Evolutionary conservation across 2,888 invertebrate genomes (phyloP), one percentile per base, ranked within the genome.

Genomic region (Chironomus tentans): DNA sequence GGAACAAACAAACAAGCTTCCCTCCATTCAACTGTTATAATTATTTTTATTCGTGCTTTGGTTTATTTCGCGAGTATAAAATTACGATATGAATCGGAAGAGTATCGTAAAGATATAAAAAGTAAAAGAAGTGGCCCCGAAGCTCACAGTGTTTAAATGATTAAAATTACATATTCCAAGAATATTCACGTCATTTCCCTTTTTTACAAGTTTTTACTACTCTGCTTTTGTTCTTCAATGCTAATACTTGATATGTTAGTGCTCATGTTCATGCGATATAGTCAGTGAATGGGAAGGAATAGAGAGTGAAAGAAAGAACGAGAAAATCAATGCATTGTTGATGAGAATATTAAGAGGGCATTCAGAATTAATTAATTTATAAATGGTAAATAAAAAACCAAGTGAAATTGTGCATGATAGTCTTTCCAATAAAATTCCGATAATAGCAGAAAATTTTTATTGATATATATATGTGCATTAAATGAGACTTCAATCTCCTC

Each of bases 101-200:
- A 71, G n/a, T 22, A 71, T 71, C 24, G 71, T 71, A 71, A 71
- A 71, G 48, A 22, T 71, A 71, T 71, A 56, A 48, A 71, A 50
- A 15, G 70, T 1, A 50, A 46, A 22, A 38, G 68, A 24, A 70
- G 70, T 70, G 70, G 56, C 71, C 71, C 24, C 24, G 50, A 71
- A 71, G 70, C 47, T 71, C 50, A 21, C 18, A 47, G 46, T 15
- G 38, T 47, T 47, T 46, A 47, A 48, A 70, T 21, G 47, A 13
- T 18, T 46, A 24, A 71, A 71, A 71, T 71, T 71, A 71, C 24
- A 65, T 71, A 71, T 70, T 70, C 70, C 47, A 7, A 22, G 70
- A 70, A 70, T 70, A 70, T 71, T 71, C 71, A 71, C 71, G 71
- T 71, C 71, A 71, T 71, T 71, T 71, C 71, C 71, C n/a, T 48